These are phyloP conservation scores for Fundulus diaphanus DNA, from an alignment of 2,797 vertebrate species.

Conservation along the genomic window DNA sequence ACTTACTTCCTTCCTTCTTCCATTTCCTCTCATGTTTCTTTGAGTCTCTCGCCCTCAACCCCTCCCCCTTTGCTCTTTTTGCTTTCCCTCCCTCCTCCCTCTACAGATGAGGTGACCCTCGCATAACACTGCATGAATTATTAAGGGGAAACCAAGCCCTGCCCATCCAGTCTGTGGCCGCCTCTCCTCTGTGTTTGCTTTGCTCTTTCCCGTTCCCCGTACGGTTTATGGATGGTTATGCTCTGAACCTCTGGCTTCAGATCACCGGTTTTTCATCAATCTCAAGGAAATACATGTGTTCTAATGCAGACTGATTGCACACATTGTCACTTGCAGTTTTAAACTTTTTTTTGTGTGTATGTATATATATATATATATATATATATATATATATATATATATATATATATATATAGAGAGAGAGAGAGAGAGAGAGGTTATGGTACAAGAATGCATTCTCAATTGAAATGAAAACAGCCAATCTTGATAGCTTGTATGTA, in stretches of 20 bases:
- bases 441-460: conserved; percentile 29
- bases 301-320: conserved; percentile 35
- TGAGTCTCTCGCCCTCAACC: conserved; percentile 26
- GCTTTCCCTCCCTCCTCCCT: conserved; percentile 7
- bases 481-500: conserved; percentile 10
- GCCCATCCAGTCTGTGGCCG: conserved; percentile 65
- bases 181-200: conserved; percentile 34
- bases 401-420: background rate
- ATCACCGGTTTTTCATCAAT: conserved; percentile 39
- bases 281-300: conserved; percentile 27
- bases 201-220: conserved; percentile 26
- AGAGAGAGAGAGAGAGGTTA: too few species aligned
- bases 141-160: conserved; percentile 72
- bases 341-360: conserved; percentile 9
- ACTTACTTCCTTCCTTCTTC: background rate
- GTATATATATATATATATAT: background rate
- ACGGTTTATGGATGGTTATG: conserved; percentile 63
- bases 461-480: background rate
- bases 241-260: conserved; percentile 50
- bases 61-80: background rate
- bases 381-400: background rate
- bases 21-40: conserved; percentile 16
- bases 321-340: conserved; percentile 22
- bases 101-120: conserved; percentile 53
- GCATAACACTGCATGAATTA: conserved; percentile 73